A percentile compares a stretch with the other conserved stretches of the same genome.
These are phyloP conservation scores for Xylocampa areola DNA, from an alignment of 2,888 invertebrate species.

Conservation along the genomic window DNA sequence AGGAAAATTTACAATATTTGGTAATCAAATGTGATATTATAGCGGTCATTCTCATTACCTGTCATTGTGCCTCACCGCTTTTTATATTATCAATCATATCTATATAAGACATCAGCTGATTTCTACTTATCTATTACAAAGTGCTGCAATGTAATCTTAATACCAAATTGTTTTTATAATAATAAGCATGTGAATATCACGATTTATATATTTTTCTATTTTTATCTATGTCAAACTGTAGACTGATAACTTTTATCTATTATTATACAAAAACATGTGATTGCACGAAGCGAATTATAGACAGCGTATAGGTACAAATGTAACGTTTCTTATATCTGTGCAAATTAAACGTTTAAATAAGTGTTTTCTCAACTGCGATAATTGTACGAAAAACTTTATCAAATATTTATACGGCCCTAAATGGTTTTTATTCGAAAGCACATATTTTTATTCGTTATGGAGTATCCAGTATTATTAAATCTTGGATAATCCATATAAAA, in stretches of 20 bases:
- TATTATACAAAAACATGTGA: no score
- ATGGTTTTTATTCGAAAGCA: no score
- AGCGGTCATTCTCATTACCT: no score
- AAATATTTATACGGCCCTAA: no score
- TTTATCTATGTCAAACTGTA: constrained; percentile 5
- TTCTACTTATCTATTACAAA: constrained; percentile 17
- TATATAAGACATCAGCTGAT: constrained; percentile 23
- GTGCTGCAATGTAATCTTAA: constrained; percentile 27
- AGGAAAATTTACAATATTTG: constrained; percentile 35
- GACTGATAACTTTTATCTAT: no score
- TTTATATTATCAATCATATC: constrained; percentile 20
- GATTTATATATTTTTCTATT: constrained; percentile 9
- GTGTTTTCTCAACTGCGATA: no score
- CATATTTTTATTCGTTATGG: background rate
- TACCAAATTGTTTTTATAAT: constrained; percentile 2
- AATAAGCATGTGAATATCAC: constrained; percentile 29
- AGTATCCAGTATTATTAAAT: constrained; percentile 3
- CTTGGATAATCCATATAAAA: background rate
- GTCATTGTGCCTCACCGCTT: constrained; percentile 9
- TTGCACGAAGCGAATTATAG: no score
- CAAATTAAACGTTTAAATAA: no score
- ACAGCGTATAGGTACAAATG: no score
- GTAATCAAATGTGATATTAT: constrained; percentile 22
- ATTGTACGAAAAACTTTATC: no score
- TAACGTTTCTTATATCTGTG: no score